Conservation (phyloP, 1,140 invertebrate genomes). For the Drosophila sproati region DNA sequence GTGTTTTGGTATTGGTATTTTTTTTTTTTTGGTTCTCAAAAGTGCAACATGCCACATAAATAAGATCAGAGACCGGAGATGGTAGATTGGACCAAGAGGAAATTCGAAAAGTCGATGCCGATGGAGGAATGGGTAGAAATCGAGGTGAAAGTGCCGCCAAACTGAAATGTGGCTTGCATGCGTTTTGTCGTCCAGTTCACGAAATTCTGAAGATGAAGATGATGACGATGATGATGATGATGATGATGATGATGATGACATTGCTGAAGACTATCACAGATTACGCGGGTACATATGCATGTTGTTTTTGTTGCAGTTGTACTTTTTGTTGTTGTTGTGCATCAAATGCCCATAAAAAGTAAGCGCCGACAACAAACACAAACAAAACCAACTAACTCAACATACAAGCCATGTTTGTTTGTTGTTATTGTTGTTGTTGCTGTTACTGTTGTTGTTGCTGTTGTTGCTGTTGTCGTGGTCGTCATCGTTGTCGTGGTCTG, state of each 20-base stretch:
- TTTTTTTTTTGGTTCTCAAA: conserved; percentile 54
- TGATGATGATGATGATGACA: conserved; percentile 28
- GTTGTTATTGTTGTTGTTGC: not conserved
- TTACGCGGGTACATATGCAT: conserved; percentile 64
- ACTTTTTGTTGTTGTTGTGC: conserved; percentile 33
- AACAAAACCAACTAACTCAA: conserved; percentile 59
- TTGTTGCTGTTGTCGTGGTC: conserved; percentile 37
- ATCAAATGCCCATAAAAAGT: conserved; percentile 78
- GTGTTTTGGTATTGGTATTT: too few species aligned
- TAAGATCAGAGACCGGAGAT: conserved; percentile 55
- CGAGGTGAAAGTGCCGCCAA: conserved; percentile 79
- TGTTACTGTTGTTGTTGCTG: conserved; percentile 5
- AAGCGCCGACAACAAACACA: conserved; percentile 52
- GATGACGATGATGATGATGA: conserved; percentile 7
- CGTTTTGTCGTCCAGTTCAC: conserved; percentile 63
- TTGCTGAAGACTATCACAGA: conserved; percentile 77
- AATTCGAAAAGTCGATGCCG: conserved; percentile 73
- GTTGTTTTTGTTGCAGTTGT: conserved; percentile 45
- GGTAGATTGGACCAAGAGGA: conserved; percentile 49
- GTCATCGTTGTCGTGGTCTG: conserved; percentile 54
- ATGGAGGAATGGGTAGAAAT: conserved; percentile 63
- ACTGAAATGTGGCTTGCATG: conserved; percentile 69
- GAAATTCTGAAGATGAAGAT: conserved; percentile 69
- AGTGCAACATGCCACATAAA: conserved; percentile 80
- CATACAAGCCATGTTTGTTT: conserved; percentile 8